phyloP scores from a whole-genome alignment of 2,888 invertebrate species.

The Crepidodera aurea region DNA sequence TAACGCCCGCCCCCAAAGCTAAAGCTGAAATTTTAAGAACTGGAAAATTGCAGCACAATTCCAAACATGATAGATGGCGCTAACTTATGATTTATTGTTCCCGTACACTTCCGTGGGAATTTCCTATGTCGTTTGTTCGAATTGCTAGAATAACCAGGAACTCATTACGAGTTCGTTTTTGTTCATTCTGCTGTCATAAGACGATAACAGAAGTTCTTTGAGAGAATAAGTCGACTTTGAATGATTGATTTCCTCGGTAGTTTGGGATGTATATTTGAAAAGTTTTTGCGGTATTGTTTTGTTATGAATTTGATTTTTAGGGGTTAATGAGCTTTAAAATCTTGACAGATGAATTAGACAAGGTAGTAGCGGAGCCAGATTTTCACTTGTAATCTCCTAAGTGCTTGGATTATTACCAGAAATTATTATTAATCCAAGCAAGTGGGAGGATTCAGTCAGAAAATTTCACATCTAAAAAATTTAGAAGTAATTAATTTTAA shows the following conservation, averaged over 20 bases:
- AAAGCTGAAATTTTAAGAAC: slow-evolving; percentile 4
- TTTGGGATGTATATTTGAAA: not conserved
- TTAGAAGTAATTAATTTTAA: no score
- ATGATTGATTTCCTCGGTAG: not conserved
- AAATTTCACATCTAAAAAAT: no score
- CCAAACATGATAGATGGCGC: slow-evolving; percentile 15
- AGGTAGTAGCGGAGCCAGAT: no score
- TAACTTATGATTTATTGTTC: slow-evolving; percentile 23
- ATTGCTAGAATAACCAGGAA: slow-evolving; percentile 15
- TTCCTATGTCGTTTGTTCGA: slow-evolving; percentile 15
- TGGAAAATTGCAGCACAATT: slow-evolving; percentile 17
- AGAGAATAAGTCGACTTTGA: not conserved
- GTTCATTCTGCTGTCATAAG: slow-evolving; percentile 8
- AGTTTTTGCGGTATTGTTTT: no score
- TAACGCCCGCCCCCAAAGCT: slow-evolving; percentile 1
- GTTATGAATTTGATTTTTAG: no score
- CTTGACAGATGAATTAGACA: no score
- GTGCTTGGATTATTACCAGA: no score
- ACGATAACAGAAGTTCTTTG: not conserved
- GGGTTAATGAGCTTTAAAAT: no score
- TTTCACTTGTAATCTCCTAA: no score
- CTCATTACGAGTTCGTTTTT: slow-evolving; percentile 18
- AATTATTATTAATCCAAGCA: no score
- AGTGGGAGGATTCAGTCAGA: no score
- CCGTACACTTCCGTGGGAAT: slow-evolving; percentile 1